These are phyloP conservation scores for Platycercus adscitus DNA, from an alignment of 2,113 vertebrate genomes.

Conservation along the genomic window DNA sequence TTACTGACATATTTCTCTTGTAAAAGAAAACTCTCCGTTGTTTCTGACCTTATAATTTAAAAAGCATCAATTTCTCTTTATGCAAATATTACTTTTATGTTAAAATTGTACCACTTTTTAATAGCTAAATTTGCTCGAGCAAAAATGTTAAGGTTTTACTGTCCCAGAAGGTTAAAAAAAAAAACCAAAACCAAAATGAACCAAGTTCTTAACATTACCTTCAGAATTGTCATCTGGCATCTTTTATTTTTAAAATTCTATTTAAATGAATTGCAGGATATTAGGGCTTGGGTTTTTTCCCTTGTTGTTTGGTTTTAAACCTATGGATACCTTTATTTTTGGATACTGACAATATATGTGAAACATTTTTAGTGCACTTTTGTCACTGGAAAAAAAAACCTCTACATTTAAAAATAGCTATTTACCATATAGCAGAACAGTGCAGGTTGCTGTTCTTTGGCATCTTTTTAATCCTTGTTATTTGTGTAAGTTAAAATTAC, in stretches of 20 bases:
- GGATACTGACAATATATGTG: neutral
- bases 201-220: neutral
- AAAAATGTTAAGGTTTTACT: neutral
- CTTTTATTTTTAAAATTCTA: neutral
- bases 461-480: neutral
- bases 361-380: neutral
- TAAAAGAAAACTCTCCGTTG: neutral
- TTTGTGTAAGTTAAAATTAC: neutral
- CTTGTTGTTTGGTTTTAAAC: neutral
- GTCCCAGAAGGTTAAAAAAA: neutral
- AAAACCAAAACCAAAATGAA: no score
- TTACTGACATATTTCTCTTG: slow-evolving; percentile 17
- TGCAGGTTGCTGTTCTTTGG: neutral
- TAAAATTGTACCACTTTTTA: neutral
- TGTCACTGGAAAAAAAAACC: neutral
- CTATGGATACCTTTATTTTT: neutral
- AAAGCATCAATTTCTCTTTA: neutral
- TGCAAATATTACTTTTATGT: neutral
- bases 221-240: neutral
- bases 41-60: neutral
- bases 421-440: neutral
- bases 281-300: neutral
- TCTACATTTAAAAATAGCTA: neutral
- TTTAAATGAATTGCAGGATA: neutral
- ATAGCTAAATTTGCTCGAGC: neutral